Conservation (phyloP, 2,113 vertebrate genomes). For the Poeciliopsis prolifica region DNA sequence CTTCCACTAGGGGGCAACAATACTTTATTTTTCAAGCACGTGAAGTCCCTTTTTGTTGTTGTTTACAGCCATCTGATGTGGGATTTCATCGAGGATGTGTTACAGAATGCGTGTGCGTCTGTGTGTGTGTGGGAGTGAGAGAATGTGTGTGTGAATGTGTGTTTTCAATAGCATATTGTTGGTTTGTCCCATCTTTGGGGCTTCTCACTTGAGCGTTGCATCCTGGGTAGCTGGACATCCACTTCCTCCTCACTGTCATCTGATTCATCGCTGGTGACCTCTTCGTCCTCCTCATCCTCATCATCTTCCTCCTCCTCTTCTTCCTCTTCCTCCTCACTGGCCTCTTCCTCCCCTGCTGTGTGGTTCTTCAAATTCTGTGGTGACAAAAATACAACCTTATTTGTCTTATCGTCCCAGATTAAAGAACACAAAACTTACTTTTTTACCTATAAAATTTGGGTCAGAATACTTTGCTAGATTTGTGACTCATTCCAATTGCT, state of each 20-base stretch:
- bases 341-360: conserved; percentile 83
- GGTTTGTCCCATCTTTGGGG: conserved; percentile 91
- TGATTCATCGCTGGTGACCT: conserved; percentile 90
- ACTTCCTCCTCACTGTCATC: conserved; percentile 90
- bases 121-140: neutral
- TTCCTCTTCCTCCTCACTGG: conserved; percentile 83
- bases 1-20: conserved; percentile 64
- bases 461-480: too few species aligned
- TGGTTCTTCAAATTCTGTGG: conserved; percentile 84
- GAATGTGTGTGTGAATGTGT: conserved; percentile 17
- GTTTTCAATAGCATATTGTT: conserved; percentile 84
- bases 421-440: neutral
- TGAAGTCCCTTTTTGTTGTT: conserved; percentile 46
- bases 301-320: conserved; percentile 87
- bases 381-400: neutral
- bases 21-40: conserved; percentile 57
- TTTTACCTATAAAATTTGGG: too few species aligned
- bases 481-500: too few species aligned
- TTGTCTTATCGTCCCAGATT: neutral
- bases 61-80: conserved; percentile 37
- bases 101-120: conserved; percentile 20
- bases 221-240: conserved; percentile 77
- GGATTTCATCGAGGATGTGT: conserved; percentile 37
- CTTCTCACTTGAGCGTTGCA: conserved; percentile 80
- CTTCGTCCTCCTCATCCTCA: conserved; percentile 85